Percentiles rank a stretch among this genome's conserved stretches.
Evolutionary conservation across 2,113 vertebrate species (phyloP).

Genomic region (Chionodraco myersi): DNA sequence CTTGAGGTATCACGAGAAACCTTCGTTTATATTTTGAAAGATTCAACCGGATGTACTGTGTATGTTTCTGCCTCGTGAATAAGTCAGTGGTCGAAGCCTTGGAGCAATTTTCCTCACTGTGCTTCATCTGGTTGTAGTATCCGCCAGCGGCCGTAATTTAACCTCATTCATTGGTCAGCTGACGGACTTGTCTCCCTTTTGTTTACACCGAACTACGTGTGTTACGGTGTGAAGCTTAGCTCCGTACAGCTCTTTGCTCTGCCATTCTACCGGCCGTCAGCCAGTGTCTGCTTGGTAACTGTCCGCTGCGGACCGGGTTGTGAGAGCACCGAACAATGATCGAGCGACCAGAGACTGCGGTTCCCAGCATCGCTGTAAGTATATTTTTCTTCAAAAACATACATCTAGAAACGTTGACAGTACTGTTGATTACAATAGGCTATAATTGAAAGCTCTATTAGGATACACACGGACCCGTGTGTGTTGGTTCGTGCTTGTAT

Average conservation of each 20-base stretch:
- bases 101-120: conserved; percentile 9
- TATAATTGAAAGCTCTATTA: neutral
- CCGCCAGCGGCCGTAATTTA: conserved; percentile 50
- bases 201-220: fast-evolving
- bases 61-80: neutral
- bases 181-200: neutral
- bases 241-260: neutral
- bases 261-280: conserved; percentile 18
- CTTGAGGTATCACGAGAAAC: neutral
- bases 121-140: conserved; percentile 20
- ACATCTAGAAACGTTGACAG: too few relatives aligned
- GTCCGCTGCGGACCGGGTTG: conserved; percentile 70
- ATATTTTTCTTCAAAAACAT: neutral
- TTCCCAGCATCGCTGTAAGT: conserved; percentile 86
- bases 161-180: conserved; percentile 56
- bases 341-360: conserved; percentile 83
- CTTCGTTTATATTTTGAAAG: conserved; percentile 58
- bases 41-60: conserved; percentile 7
- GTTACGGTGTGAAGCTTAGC: neutral
- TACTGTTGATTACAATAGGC: fast-evolving
- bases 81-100: conserved; percentile 8
- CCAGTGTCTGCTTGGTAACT: conserved; percentile 67
- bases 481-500: neutral
- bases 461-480: neutral
- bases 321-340: conserved; percentile 80